Evolutionary conservation across 2,888 invertebrate genomes (phyloP), one percentile per base, ranked within the genome.

Genomic region (Catocala nupta): DNA sequence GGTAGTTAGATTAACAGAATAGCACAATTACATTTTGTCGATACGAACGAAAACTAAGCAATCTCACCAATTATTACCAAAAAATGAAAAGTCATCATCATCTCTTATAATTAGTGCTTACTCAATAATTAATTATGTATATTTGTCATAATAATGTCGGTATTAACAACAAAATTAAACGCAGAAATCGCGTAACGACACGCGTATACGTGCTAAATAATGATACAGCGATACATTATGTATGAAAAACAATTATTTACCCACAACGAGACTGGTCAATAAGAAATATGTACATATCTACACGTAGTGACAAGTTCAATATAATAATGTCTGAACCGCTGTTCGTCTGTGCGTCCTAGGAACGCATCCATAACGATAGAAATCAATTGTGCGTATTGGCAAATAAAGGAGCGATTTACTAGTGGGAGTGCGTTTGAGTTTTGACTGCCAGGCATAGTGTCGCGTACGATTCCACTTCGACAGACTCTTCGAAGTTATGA

Each of bases 251-350:
- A 74, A 76, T 70, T 64, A 71, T 74, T 71, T 71, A 57, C 53
- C 47, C 51, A 61, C 67, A 63, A 25, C 44, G 50, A 16, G n/a
- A 16, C 52, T 75, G 59, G 16, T 57, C 51, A 42, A 25, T 33
- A 33, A 61, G 80, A 81, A 77, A 76, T 75, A 79, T 77, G 80
- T 81, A 81, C 85, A 84, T 80, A 79, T 45, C 79, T 75, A 81
- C 85, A 85, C 86, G 85, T 83, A 81, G 64, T 64, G 63, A 63
- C 61, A 54, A 44, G 62, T 57, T 63, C 62, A 55, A 63, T 69
- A 61, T 63, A 64, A 55, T 54, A 65, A 50, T 50, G 53, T 55
- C 63, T 65, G 59, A 25, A 25, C 25, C 53, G 61, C 42, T 62
- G 61, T 68, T 54, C 47, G 49, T 55, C 48, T 44, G 9, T 50